Percentiles rank a stretch among this genome's conserved stretches.
These are phyloP conservation scores for Hormiphora californensis DNA, from an alignment of 37 sponge, comb jelly and placozoan species.

Conservation along the genomic window DNA sequence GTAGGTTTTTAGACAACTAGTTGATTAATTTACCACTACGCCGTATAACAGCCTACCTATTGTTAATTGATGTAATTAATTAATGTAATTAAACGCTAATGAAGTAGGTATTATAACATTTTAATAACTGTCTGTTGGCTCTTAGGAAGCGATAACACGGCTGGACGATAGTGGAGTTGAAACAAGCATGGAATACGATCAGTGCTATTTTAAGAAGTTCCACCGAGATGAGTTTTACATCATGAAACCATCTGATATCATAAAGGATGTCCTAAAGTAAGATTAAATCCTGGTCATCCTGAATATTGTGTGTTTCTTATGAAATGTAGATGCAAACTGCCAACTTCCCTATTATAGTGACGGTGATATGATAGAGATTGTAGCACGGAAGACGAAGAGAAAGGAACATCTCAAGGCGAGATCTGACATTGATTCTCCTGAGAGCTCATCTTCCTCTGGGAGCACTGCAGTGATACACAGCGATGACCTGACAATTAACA, in stretches of 20 bases:
- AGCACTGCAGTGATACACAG: too few relatives aligned
- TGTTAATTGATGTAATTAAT: too few relatives aligned
- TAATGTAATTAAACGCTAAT: too few relatives aligned
- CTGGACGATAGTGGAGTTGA: constrained; percentile 8
- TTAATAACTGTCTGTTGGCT: not conserved
- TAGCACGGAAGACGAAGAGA: not conserved
- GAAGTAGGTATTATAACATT: too few relatives aligned
- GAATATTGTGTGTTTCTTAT: too few relatives aligned
- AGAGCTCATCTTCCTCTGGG: not conserved
- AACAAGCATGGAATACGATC: not conserved
- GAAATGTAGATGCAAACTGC: too few relatives aligned
- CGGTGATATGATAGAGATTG: constrained; percentile 27
- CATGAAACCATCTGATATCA: constrained; percentile 11
- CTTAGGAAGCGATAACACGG: constrained; percentile 1
- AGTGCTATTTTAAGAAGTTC: constrained; percentile 38
- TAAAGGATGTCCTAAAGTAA: constrained; percentile 22
- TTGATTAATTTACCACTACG: too few relatives aligned
- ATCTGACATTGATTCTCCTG: not conserved
- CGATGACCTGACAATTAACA: not conserved
- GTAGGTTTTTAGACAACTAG: too few relatives aligned
- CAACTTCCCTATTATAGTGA: constrained; percentile 8
- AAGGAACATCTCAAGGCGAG: not conserved
- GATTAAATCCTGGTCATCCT: too few relatives aligned
- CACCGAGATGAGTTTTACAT: constrained; percentile 32
- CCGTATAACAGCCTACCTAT: too few relatives aligned